phyloP scores from a whole-genome alignment of 2,797 vertebrate species.

The Pachyuromys duprasi region DNA sequence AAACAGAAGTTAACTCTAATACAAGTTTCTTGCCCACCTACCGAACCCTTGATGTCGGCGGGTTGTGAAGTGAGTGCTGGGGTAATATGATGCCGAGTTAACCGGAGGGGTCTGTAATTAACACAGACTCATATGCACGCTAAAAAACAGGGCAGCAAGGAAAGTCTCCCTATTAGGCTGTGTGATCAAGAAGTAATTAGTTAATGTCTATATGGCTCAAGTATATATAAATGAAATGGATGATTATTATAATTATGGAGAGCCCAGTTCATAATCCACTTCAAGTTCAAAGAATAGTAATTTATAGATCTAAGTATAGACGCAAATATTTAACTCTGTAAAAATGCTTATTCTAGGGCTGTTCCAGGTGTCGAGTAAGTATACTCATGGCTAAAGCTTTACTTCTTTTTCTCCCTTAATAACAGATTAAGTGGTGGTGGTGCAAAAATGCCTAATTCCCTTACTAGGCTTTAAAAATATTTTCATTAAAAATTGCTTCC shows the following conservation, averaged over 20 bases:
- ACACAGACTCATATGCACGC: conserved; percentile 16
- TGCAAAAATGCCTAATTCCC: conserved; percentile 46
- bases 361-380: conserved; percentile 64
- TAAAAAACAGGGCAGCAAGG: conserved; percentile 73
- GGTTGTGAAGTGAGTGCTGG: conserved; percentile 62
- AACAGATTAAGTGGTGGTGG: background rate
- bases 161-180: conserved; percentile 77
- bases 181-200: conserved; percentile 81
- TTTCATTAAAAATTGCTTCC: background rate
- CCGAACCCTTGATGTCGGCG: conserved; percentile 62
- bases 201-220: conserved; percentile 76
- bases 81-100: conserved; percentile 69
- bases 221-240: conserved; percentile 72
- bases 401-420: conserved; percentile 51
- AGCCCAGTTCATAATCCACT: conserved; percentile 78
- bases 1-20: conserved; percentile 61
- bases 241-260: conserved; percentile 82
- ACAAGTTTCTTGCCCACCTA: conserved; percentile 71
- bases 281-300: conserved; percentile 80
- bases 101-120: conserved; percentile 75
- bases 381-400: conserved; percentile 53
- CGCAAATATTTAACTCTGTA: conserved; percentile 75
- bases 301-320: conserved; percentile 81
- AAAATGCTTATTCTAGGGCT: conserved; percentile 76
- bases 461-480: conserved; percentile 10